phyloP scores from a whole-genome alignment of 2,888 invertebrate species.

The Ophioninae sp. region DNA sequence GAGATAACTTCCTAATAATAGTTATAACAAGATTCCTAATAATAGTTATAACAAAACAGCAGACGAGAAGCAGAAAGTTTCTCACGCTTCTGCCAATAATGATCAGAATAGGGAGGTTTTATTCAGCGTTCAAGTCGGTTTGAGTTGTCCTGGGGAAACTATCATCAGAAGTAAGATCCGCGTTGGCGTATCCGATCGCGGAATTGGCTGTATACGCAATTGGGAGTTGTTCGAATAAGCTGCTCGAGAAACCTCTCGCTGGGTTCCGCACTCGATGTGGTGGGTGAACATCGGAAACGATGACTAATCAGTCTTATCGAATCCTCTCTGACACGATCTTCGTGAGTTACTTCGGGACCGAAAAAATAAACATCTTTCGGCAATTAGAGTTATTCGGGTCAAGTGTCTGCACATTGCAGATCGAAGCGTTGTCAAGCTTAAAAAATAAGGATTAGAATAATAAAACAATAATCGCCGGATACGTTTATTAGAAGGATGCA shows the following conservation, averaged over 20 bases:
- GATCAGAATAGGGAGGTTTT: constrained; percentile 46
- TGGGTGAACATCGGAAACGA: constrained; percentile 48
- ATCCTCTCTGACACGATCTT: constrained; percentile 29
- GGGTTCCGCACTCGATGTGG: constrained; percentile 35
- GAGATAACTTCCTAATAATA: not conserved
- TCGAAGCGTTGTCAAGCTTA: too few species aligned
- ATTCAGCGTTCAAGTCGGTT: constrained; percentile 13
- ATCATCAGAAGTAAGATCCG: constrained; percentile 36
- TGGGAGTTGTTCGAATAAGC: constrained; percentile 20
- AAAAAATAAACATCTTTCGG: constrained; percentile 13
- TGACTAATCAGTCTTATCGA: constrained; percentile 47
- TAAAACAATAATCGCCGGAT: too few species aligned
- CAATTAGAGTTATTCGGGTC: constrained; percentile 1
- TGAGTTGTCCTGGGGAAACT: constrained; percentile 33
- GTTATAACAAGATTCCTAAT: constrained; percentile 5
- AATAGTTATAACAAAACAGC: too few species aligned
- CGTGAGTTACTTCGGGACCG: constrained; percentile 15
- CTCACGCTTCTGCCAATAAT: constrained; percentile 59
- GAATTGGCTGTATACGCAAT: constrained; percentile 20
- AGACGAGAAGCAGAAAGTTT: constrained; percentile 56
- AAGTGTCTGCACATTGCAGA: too few species aligned
- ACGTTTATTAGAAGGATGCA: too few species aligned
- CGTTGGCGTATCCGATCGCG: constrained; percentile 23
- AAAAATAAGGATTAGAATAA: too few species aligned
- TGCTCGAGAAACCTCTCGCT: constrained; percentile 24